phyloP scores from a whole-genome alignment of 2,888 invertebrate genomes.

The Hyposoter didymator region DNA sequence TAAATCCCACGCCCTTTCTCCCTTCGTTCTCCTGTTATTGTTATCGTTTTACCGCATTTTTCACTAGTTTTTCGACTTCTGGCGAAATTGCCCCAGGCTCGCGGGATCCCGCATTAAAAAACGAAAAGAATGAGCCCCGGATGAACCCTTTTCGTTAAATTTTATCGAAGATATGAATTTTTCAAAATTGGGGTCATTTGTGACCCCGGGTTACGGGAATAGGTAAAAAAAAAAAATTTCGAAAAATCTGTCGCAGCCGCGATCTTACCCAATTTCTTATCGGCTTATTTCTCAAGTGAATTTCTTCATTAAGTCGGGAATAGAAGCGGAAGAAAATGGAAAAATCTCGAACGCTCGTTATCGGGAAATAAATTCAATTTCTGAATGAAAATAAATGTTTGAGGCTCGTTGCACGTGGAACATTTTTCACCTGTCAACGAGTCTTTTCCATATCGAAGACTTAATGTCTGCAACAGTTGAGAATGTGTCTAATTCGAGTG shows the following conservation, averaged over 20 bases:
- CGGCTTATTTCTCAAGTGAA: neutral
- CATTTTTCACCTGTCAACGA: neutral
- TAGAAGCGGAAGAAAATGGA: neutral
- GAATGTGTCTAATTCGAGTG: constrained; percentile 54
- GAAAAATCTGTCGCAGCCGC: neutral
- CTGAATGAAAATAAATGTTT: neutral
- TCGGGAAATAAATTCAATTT: neutral
- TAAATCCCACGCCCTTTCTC: too few species aligned
- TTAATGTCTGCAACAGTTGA: constrained; percentile 18
- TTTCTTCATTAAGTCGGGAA: neutral
- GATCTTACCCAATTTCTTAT: neutral
- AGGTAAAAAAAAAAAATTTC: neutral
- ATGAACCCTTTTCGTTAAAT: too few species aligned
- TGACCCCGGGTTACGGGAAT: too few species aligned
- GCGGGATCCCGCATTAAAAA: too few species aligned
- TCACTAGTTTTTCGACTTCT: too few species aligned
- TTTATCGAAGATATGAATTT: too few species aligned
- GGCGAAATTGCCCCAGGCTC: too few species aligned
- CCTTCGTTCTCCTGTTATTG: too few species aligned
- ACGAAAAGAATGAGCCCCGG: too few species aligned
- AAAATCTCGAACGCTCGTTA: neutral
- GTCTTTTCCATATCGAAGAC: constrained; percentile 9
- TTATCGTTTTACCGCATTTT: too few species aligned
- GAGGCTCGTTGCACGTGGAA: constrained; percentile 23
- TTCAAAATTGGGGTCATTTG: too few species aligned